phyloP scores from a whole-genome alignment of 2,113 vertebrate species.

The Tragelaphus buxtoni region DNA sequence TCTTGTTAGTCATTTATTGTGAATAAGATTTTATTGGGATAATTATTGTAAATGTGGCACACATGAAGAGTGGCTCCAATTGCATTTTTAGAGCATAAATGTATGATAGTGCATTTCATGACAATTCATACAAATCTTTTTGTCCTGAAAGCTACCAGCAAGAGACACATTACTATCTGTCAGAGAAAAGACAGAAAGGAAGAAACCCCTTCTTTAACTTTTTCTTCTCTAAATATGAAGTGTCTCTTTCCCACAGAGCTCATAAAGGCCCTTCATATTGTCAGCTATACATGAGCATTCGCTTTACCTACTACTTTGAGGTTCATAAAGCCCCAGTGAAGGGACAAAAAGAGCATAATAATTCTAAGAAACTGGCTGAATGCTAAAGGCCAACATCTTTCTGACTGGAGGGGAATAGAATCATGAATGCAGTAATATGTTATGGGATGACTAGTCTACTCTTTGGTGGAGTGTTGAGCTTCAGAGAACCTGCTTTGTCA shows the following conservation, averaged over 20 bases:
- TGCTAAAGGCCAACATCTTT: neutral
- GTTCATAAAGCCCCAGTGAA: constrained; percentile 21
- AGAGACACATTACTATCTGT: constrained; percentile 73
- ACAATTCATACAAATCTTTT: constrained; percentile 70
- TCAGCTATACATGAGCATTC: neutral
- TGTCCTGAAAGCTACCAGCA: constrained; percentile 76
- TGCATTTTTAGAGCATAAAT: constrained; percentile 67
- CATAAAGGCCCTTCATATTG: constrained; percentile 25
- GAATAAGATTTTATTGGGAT: constrained; percentile 80
- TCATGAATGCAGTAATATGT: neutral
- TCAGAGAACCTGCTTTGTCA: neutral
- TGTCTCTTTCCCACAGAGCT: constrained; percentile 35
- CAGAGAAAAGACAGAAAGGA: constrained; percentile 73
- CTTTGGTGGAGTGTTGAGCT: neutral
- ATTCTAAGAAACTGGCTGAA: constrained; percentile 5
- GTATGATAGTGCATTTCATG: constrained; percentile 81
- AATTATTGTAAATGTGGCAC: constrained; percentile 80
- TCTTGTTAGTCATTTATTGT: constrained; percentile 80
- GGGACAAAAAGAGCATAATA: neutral
- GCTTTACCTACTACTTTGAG: constrained; percentile 7
- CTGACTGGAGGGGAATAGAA: neutral
- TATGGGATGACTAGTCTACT: neutral
- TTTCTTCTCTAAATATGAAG: constrained; percentile 48
- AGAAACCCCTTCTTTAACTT: constrained; percentile 58
- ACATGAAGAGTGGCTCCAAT: constrained; percentile 77